phyloP scores from a whole-genome alignment of 2,113 vertebrate species.

The Castor canadensis region DNA sequence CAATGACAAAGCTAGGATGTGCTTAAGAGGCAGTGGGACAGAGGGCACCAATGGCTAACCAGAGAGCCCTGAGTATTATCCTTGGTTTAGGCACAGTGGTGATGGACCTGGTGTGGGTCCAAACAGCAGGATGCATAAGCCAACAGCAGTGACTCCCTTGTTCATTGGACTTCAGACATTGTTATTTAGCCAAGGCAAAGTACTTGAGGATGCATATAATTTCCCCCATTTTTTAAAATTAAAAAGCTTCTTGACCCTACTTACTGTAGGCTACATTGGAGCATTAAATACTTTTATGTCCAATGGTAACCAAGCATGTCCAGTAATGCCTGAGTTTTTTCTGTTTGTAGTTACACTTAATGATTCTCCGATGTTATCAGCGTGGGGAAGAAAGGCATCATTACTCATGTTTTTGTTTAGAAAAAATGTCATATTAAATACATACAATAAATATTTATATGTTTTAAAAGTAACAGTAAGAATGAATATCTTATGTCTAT shows the following conservation, averaged over 20 bases:
- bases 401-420: neutral
- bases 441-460: neutral
- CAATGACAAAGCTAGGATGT: neutral
- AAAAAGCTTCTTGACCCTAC: conserved; percentile 6
- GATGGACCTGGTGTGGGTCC: neutral
- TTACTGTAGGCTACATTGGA: neutral
- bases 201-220: neutral
- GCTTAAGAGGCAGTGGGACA: neutral
- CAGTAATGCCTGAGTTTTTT: neutral
- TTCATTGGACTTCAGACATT: neutral
- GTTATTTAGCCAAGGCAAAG: neutral
- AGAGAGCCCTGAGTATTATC: neutral
- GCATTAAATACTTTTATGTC: neutral
- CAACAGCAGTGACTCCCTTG: neutral
- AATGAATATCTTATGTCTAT: neutral
- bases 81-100: neutral
- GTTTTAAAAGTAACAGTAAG: conserved; percentile 4
- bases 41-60: neutral
- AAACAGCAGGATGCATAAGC: neutral
- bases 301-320: neutral
- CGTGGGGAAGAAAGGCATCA: neutral
- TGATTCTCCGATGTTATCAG: neutral
- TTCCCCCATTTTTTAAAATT: neutral
- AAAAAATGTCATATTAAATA: neutral
- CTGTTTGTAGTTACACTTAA: neutral